Conservation (phyloP, 2,797 vertebrate genomes). For the Enteromius anoplus region DNA sequence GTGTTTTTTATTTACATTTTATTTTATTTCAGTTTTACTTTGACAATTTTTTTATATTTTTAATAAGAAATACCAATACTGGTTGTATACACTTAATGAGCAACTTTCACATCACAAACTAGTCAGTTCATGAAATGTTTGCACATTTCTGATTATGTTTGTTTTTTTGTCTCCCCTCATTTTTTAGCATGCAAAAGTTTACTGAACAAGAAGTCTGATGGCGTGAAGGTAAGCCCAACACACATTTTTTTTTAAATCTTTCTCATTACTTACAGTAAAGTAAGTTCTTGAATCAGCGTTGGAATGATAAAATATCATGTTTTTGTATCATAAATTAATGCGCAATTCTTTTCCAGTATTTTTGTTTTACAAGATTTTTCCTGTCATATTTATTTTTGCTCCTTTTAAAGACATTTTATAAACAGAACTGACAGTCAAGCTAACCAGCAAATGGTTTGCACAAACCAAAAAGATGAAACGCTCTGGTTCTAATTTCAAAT, state of each 20-base stretch:
- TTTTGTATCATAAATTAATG: constrained; percentile 30
- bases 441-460: constrained; percentile 14
- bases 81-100: background rate
- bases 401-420: background rate
- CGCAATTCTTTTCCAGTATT: constrained; percentile 25
- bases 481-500: constrained; percentile 12
- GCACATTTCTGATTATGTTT: background rate
- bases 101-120: background rate
- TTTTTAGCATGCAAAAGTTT: constrained; percentile 96
- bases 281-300: constrained; percentile 25
- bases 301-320: constrained; percentile 9
- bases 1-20: background rate
- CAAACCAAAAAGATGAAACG: background rate
- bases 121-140: background rate
- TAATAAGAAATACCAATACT: background rate
- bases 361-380: constrained; percentile 6
- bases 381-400: constrained; percentile 2
- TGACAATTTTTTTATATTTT: background rate
- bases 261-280: constrained; percentile 42
- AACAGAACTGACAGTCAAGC: constrained; percentile 19
- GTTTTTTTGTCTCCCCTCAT: constrained; percentile 52
- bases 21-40: background rate
- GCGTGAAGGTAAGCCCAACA: constrained; percentile 90
- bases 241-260: background rate
- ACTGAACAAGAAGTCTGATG: constrained; percentile 98